Evolutionary conservation across 2,888 invertebrate species (phyloP), one percentile per base, ranked within the genome.

Genomic region (Heliconius aoede): DNA sequence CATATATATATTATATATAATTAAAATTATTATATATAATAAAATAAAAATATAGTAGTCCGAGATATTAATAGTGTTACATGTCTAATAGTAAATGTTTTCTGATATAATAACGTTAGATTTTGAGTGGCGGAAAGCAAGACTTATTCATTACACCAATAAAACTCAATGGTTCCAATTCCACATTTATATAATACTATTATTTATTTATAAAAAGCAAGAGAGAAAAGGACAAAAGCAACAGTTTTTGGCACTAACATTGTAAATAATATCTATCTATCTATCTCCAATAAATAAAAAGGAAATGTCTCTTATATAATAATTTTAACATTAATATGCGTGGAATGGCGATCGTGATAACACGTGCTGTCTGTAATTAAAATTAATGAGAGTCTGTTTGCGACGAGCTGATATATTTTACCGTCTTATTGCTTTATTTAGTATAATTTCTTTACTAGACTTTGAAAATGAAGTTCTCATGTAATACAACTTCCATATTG

Each of bases 321-420:
- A 55, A 75, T 55, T 71, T 32, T 28, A 36, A 46, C 75, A 76
- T 76, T 72, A 72, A 58, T 72, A 74, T 77, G 77, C 72, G 67
- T 76, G 36, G 76, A 78, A 76, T 61, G 74, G 77, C 77, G 81
- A 81, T 81, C 79, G 78, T 80, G 81, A 82, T 82, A 80, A 79
- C 80, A 80, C 82, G 81, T 81, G 83, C 79, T 81, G 78, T 67
- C 84, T 83, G 87, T 87, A 90, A 89, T 90, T 90, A 90, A 88
- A 89, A 89, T 88, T 88, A 90, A 91, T 88, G 87, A 89, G 80
- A 84, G 65, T 30, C 64, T 58, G 67, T 73, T 67, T 81, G 81
- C 58, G 64, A 71, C 65, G 51, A 64, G 61, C 71, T 77, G 65
- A 69, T 65, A 60, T 65, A 51, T 68, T 40, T 40, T 28, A 21